phyloP scores from a whole-genome alignment of 2,113 vertebrate species.

The Leucosticte australis region DNA sequence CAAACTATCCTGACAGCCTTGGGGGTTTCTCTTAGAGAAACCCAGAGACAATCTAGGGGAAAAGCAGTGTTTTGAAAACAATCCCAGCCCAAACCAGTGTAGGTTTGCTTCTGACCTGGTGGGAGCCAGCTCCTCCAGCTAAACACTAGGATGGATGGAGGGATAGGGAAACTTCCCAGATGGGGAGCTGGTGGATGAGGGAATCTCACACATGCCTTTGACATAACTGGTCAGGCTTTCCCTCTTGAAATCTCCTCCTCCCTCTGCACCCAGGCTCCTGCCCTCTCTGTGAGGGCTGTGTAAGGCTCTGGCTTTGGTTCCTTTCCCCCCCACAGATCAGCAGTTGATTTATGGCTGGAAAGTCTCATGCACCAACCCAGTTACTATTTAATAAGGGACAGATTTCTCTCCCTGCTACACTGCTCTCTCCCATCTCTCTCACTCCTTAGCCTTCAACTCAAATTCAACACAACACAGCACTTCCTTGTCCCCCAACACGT shows the following conservation, averaged over 20 bases:
- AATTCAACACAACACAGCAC: neutral
- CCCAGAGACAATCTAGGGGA: neutral
- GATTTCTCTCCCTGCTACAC: neutral
- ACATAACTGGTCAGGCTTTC: neutral
- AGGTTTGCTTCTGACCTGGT: neutral
- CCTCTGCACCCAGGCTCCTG: neutral
- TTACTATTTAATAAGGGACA: constrained; percentile 41
- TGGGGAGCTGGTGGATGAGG: neutral
- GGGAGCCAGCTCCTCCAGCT: neutral
- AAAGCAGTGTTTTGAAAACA: neutral
- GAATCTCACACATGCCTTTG: neutral
- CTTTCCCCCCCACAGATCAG: neutral
- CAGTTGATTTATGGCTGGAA: neutral
- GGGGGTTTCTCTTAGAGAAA: neutral
- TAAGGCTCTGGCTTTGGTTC: neutral
- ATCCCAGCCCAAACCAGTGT: neutral
- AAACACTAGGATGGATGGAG: neutral
- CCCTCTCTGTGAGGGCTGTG: neutral
- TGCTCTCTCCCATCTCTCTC: neutral
- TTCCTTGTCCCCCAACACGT: neutral
- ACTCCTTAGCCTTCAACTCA: neutral
- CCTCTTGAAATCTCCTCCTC: neutral
- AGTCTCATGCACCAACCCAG: neutral
- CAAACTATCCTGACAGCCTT: neutral
- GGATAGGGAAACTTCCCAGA: neutral